Evolutionary conservation across 2,113 vertebrate species (phyloP).

Genomic region (Melozone crissalis): DNA sequence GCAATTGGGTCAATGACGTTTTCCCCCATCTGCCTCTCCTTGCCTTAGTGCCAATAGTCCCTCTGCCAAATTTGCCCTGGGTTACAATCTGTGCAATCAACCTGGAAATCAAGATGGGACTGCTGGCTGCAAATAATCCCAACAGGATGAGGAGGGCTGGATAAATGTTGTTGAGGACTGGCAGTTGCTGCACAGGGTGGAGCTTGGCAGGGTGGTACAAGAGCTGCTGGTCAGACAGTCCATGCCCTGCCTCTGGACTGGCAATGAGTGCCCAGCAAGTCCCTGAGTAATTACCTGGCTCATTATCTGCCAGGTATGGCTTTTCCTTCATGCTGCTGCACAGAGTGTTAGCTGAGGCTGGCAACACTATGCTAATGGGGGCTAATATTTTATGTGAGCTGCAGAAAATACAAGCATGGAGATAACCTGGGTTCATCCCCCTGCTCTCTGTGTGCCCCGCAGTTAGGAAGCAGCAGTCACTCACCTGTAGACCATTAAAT

Average conservation of each 20-base stretch:
- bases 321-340: background rate
- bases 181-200: background rate
- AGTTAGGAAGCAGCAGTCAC: background rate
- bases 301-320: background rate
- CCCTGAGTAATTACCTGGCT: background rate
- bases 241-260: background rate
- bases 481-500: background rate
- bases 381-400: background rate
- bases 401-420: background rate
- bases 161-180: background rate
- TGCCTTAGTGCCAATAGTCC: background rate
- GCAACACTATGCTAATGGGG: background rate
- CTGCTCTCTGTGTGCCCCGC: background rate
- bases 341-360: background rate
- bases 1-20: slow-evolving; percentile 2
- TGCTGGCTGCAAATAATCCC: background rate
- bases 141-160: background rate
- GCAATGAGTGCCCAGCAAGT: background rate
- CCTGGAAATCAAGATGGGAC: background rate
- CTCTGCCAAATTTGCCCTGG: slow-evolving; percentile 14
- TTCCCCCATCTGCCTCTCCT: slow-evolving; percentile 9
- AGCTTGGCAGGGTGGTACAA: background rate
- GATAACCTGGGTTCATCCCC: background rate
- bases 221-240: background rate
- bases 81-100: slow-evolving; percentile 27